Conservation (phyloP, 1,140 invertebrate genomes). For the Aphidius ervi region DNA sequence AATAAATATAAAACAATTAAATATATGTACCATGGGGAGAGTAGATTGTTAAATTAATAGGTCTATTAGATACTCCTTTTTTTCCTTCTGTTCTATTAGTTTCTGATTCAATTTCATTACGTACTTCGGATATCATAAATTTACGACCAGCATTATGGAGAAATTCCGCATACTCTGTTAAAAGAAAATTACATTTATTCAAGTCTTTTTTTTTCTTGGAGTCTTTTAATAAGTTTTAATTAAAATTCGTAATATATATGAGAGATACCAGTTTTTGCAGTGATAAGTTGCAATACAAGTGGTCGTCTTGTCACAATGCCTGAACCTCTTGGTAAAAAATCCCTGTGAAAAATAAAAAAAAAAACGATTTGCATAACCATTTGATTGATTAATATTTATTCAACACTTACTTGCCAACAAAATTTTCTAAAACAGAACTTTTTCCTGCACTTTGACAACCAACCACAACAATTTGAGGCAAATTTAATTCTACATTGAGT, state of each 20-base stretch:
- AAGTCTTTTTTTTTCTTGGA: background rate
- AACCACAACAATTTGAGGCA: constrained; percentile 99
- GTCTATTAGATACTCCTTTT: constrained; percentile 97
- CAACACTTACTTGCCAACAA: constrained; percentile 89
- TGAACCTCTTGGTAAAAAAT: constrained; percentile 92
- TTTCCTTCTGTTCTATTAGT: constrained; percentile 95
- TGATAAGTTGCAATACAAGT: constrained; percentile 94
- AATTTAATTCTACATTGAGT: constrained; percentile 94
- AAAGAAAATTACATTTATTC: background rate
- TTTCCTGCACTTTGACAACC: constrained; percentile 99
- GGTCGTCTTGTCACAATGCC: constrained; percentile 97
- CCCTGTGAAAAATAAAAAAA: constrained; percentile 58
- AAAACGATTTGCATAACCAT: too few relatives aligned
- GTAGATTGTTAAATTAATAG: constrained; percentile 97
- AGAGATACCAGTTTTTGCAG: constrained; percentile 72
- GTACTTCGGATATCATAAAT: constrained; percentile 94
- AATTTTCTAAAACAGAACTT: constrained; percentile 98
- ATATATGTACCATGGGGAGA: constrained; percentile 74
- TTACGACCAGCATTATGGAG: constrained; percentile 97
- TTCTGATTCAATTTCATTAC: constrained; percentile 95
- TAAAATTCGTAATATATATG: background rate
- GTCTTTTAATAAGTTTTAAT: background rate
- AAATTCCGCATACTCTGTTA: constrained; percentile 95
- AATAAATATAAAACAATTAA: too few relatives aligned
- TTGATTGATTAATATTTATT: too few relatives aligned